Evolutionary conservation across 2,888 invertebrate species (phyloP).

Genomic region (Lepidochrysops patricia): DNA sequence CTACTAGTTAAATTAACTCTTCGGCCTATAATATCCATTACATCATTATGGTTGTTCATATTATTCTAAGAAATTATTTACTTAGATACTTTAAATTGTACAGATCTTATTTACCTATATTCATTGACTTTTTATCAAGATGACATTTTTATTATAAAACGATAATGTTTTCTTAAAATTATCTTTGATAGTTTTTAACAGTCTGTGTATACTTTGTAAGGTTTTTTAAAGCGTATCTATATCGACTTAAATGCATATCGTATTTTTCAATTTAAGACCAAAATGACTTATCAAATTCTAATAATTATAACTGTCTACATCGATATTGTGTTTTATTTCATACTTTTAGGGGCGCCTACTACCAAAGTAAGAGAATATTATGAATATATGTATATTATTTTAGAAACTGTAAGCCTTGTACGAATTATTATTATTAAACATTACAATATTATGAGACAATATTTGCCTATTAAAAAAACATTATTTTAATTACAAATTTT

Average conservation of each 20-base stretch:
- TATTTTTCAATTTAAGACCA: constrained; percentile 3
- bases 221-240: not conserved
- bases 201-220: not conserved
- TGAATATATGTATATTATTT: no score
- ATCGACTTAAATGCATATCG: not conserved
- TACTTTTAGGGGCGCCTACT: not conserved
- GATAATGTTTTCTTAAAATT: not conserved
- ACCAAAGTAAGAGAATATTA: no score
- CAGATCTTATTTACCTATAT: not conserved
- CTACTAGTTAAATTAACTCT: not conserved
- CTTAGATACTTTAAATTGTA: not conserved
- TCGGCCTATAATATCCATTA: not conserved
- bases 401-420: no score
- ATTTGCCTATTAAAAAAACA: not conserved
- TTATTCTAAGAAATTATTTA: not conserved
- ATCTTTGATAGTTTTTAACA: not conserved
- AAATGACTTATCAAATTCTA: not conserved
- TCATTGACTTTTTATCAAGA: not conserved
- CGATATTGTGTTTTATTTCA: not conserved
- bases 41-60: not conserved
- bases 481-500: not conserved
- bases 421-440: no score
- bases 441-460: no score
- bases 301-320: constrained; percentile 2
- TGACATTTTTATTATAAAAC: not conserved